phyloP scores from a whole-genome alignment of 2,113 vertebrate genomes.

The Anguilla rostrata region DNA sequence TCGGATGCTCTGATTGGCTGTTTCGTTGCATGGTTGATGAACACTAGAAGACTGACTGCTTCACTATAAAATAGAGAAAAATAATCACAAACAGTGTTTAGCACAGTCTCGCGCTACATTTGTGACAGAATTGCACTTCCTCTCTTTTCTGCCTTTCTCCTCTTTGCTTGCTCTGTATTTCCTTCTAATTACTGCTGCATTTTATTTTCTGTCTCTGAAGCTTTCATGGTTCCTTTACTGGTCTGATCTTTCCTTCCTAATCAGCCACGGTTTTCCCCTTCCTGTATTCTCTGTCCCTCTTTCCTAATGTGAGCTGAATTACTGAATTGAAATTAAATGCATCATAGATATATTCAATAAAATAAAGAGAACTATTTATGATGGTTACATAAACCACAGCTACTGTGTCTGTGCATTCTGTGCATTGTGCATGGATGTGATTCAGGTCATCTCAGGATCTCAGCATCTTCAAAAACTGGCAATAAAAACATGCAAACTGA shows the following conservation, averaged over 20 bases:
- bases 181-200: neutral
- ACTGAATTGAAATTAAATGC: constrained; percentile 33
- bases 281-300: constrained; percentile 1
- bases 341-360: constrained; percentile 27
- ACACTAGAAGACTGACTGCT: constrained; percentile 23
- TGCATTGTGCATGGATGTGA: neutral
- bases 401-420: neutral
- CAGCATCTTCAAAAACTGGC: no score
- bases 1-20: neutral
- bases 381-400: constrained; percentile 16
- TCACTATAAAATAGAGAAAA: constrained; percentile 21
- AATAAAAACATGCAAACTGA: no score
- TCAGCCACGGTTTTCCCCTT: neutral
- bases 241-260: constrained; percentile 1
- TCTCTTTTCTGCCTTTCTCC: constrained; percentile 30
- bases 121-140: constrained; percentile 24
- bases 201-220: neutral
- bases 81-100: constrained; percentile 11
- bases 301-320: constrained; percentile 32
- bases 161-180: constrained; percentile 32
- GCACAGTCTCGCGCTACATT: constrained; percentile 14
- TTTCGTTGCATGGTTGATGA: neutral
- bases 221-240: neutral
- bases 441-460: neutral
- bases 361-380: constrained; percentile 48